Evolutionary conservation across 1,140 invertebrate species (phyloP), one percentile per base, ranked within the genome.

Genomic region (Cydia amplana): DNA sequence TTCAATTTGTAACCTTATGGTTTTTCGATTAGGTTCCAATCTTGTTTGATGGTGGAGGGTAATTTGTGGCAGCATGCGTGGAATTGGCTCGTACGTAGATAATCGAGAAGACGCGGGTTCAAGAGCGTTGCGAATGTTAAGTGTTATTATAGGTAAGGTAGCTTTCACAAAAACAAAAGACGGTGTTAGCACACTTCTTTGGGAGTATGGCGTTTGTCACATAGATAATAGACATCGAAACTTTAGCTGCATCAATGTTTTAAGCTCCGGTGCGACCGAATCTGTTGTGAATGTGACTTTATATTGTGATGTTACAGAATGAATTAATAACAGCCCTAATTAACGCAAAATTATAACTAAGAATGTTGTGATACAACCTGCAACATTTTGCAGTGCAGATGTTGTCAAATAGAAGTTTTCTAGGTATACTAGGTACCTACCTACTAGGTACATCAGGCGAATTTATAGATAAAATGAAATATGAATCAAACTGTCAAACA

Each of bases 61-160:
- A 70, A 70, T 70, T 70, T 70, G 65, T 40, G 65, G 32, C 65
- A 70, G 16, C 65, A 70, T 43, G 65, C 65, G 32, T 70, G 36
- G 65, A 70, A 70, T 70, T 70, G 65, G 28, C 65, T 70, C 36
- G 65, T 70, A 70, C 65, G 65, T 36, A 40, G 65, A 70, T 70
- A 70, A 70, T 70, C 65, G 65, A 65, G 63, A 28, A 28, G 64
- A 67, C 64, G 28, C 32, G 32, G 36, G 75, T 73, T 72, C 75
- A 73, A 73, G 75, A 76, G 70, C 75, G 75, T 76, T 63, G 72
- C 75, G 64, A 73, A 70, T 75, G 63, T 43, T 60, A 40, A 63
- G 64, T 76, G 72, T 72, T 76, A 23, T 43, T 76, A 51, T n/a
- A 23, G 18, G 20, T 60, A 76, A 23, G 18, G 20, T 60, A 76